A percentile compares a stretch with the other conserved stretches of the same genome.
phyloP scores from a whole-genome alignment of 2,113 vertebrate genomes.

The Chionodraco myersi region DNA sequence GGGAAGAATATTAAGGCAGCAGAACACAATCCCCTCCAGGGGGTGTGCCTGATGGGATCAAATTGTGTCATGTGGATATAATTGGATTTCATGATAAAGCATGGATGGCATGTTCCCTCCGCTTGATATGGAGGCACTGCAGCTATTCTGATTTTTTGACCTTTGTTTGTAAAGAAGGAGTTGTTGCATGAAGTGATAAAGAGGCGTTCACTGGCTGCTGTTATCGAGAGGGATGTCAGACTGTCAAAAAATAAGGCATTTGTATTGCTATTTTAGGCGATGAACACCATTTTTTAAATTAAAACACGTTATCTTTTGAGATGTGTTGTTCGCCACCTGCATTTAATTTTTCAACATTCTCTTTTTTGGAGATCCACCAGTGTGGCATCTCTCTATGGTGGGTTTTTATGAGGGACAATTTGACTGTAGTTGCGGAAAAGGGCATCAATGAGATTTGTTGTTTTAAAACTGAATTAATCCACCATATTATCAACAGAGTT shows the following conservation, averaged over 20 bases:
- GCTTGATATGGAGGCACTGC: not conserved
- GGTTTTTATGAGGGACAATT: too few relatives aligned
- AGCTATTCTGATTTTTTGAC: not conserved
- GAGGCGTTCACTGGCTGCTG: not conserved
- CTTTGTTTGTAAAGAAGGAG: not conserved
- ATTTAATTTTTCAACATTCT: not conserved
- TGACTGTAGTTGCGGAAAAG: too few relatives aligned
- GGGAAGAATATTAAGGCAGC: too few relatives aligned
- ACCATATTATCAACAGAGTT: too few relatives aligned
- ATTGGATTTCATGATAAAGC: constrained; percentile 9
- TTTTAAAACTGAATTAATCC: too few relatives aligned
- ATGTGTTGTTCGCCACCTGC: not conserved
- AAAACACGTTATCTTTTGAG: not conserved
- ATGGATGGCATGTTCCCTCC: not conserved
- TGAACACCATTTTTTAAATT: too few relatives aligned
- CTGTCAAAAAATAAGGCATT: not conserved
- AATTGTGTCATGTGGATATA: not conserved
- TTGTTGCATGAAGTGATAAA: not conserved
- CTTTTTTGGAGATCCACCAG: not conserved
- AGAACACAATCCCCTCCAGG: not conserved
- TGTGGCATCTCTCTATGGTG: too few relatives aligned
- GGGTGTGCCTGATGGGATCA: not conserved
- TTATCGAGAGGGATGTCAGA: not conserved
- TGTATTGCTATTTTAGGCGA: too few relatives aligned
- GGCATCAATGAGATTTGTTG: too few relatives aligned